Evolutionary conservation across 1,140 invertebrate species (phyloP).

Genomic region (Macrobrachium nipponense): DNA sequence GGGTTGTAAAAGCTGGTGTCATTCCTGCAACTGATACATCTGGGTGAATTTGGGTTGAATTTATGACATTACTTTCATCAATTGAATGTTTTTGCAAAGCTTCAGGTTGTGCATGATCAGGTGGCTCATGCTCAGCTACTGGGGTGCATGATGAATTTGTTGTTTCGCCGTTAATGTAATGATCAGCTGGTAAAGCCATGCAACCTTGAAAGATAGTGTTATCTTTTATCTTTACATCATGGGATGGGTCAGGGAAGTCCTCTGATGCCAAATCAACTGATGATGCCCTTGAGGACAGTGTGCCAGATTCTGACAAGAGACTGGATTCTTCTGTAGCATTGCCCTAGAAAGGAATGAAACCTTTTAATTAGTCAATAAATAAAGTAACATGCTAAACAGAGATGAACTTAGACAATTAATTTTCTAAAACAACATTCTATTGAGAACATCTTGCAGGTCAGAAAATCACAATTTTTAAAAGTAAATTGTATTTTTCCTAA

Average conservation of each 20-base stretch:
- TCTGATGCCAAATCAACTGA: conserved; percentile 47
- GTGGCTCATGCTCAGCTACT: too few relatives aligned
- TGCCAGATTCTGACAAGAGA: conserved; percentile 36
- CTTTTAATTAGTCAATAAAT: background rate
- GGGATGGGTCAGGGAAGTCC: conserved; percentile 26
- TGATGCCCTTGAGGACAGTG: conserved; percentile 34
- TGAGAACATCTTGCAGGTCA: too few relatives aligned
- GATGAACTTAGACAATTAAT: background rate
- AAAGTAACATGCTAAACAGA: too few relatives aligned
- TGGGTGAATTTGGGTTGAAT: too few relatives aligned
- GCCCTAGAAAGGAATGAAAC: conserved; percentile 9
- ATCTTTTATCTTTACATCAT: background rate
- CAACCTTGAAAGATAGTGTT: background rate
- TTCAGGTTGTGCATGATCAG: too few relatives aligned
- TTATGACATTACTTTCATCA: too few relatives aligned
- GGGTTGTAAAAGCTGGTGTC: too few relatives aligned
- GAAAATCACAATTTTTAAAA: too few relatives aligned
- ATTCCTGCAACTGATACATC: too few relatives aligned
- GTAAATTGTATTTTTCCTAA: too few relatives aligned
- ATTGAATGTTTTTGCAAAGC: too few relatives aligned
- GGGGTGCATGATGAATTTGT: too few relatives aligned
- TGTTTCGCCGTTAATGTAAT: background rate
- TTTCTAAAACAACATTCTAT: background rate
- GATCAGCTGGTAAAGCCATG: background rate
- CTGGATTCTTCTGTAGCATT: conserved; percentile 9